Base-by-base conservation (phyloP, 2,113 vertebrate genomes). In the Piprites chloris region DNA sequence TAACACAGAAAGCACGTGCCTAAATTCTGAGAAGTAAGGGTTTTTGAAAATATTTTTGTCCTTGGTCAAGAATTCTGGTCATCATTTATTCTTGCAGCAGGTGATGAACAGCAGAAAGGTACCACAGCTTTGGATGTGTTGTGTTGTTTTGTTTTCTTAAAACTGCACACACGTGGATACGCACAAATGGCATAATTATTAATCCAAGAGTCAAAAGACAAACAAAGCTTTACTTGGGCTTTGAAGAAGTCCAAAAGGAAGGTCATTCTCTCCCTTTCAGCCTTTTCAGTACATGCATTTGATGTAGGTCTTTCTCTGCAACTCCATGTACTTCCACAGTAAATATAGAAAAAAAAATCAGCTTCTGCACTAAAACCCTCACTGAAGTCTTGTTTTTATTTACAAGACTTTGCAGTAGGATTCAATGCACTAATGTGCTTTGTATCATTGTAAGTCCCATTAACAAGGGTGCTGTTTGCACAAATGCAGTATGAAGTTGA, bases 181-280 rank as follows among this genome's bases (percentile, higher is more conserved):
- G 62, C 69, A 41, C 0, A 0, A 71, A 50, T 50, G 30, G 56
- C 22, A 33, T 67, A 66, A 39, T 61, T 56, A 65, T 92, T 90
- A 42, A 85, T 72, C 80, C 11, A 24, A 69, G 63, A 94, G 50
- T 63, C 76, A 73, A 89, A 93, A 96, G 67, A 46, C 78, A 92
- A 69, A 85, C 37, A 47, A 39, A n/a, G 47, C 58, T 73, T 82
- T 44, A 53, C 37, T 79, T 74, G 53, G 23, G 74, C 69, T 76
- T 93, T 97, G 65, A 83, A 89, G 58, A 55, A 46, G 23, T 85
- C 49, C 90, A 56, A 65, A 93, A 93, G 44, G 86, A 94, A 91
- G 30, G 27, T 23, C 19, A 6, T 55, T 89, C 44, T 59, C 21
- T 47, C 49, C 32, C 15, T 77, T 85, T 49, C 47, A 47, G 30